phyloP scores from a whole-genome alignment of 2,888 invertebrate species.

The Trisateles emortualis region DNA sequence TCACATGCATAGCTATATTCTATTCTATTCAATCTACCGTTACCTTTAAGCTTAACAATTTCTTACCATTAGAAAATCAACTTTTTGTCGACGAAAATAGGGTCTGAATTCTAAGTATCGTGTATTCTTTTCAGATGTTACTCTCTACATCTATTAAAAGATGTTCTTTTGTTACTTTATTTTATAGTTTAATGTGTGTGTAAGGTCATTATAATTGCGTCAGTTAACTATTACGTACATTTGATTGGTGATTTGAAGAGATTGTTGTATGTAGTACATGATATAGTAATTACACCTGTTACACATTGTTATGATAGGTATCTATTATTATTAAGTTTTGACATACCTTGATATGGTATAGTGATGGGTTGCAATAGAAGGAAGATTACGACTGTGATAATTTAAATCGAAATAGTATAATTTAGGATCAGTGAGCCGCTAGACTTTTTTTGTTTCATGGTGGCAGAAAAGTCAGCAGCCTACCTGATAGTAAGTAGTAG shows the following conservation, averaged over 20 bases:
- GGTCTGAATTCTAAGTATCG: background rate
- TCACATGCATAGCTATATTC: constrained; percentile 26
- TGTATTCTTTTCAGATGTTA: background rate
- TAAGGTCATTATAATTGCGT: constrained; percentile 37
- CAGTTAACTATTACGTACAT: constrained; percentile 27
- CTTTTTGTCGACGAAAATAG: background rate
- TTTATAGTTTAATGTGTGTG: constrained; percentile 22
- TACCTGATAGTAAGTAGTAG: too few relatives aligned
- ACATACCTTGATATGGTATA: background rate
- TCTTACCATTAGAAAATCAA: background rate
- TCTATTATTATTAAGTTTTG: background rate
- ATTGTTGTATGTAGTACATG: constrained; percentile 30
- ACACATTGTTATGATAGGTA: background rate
- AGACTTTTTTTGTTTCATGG: too few relatives aligned
- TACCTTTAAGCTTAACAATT: background rate
- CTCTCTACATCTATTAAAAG: constrained; percentile 12
- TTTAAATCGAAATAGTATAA: too few relatives aligned
- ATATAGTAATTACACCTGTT: background rate
- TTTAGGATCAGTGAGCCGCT: too few relatives aligned
- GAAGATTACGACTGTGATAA: too few relatives aligned
- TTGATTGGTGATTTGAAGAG: constrained; percentile 25
- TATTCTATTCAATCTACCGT: constrained; percentile 11
- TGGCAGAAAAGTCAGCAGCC: too few relatives aligned
- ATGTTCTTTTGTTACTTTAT: constrained; percentile 28
- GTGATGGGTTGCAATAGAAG: too few relatives aligned